Percentiles rank a stretch among this genome's conserved stretches.
Conservation (phyloP, 37 sponge, comb jelly and placozoan genomes). For the Petrosia ficiformis region DNA sequence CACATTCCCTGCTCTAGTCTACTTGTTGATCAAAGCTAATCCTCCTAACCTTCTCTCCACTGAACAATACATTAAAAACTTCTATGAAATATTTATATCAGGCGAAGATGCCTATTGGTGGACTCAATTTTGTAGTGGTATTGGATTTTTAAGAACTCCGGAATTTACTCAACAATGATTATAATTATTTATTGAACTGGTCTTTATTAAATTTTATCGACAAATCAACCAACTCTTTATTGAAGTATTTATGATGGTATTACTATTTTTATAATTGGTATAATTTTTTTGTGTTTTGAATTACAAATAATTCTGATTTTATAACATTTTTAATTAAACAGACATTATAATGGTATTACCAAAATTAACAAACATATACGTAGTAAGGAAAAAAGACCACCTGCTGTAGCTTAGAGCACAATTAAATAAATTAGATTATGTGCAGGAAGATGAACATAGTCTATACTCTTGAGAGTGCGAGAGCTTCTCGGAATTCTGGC, state of each 20-base stretch:
- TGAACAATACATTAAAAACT: conserved; percentile 74
- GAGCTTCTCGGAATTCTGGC: conserved; percentile 32
- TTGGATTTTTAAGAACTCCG: conserved; percentile 83
- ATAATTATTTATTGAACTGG: not conserved
- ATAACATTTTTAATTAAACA: not conserved
- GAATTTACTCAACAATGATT: conserved; percentile 11
- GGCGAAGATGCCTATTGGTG: conserved; percentile 91
- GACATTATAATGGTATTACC: too few relatives aligned
- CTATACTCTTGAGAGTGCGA: too few relatives aligned
- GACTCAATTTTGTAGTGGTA: conserved; percentile 84
- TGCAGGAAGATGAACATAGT: too few relatives aligned
- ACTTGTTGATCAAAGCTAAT: conserved; percentile 82
- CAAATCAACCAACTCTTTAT: too few relatives aligned
- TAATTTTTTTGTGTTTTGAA: not conserved
- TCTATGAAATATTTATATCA: conserved; percentile 21
- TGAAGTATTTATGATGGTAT: too few relatives aligned
- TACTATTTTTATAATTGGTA: not conserved
- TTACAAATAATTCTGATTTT: not conserved
- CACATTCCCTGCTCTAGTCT: conserved; percentile 85
- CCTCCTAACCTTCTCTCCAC: conserved; percentile 90
- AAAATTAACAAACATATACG: too few relatives aligned
- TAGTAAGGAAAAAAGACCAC: too few relatives aligned
- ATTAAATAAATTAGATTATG: too few relatives aligned
- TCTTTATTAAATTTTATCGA: too few relatives aligned
- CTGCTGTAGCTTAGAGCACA: too few relatives aligned